These are phyloP conservation scores for Auanema freiburgensis DNA, from an alignment of 2,888 invertebrate species.

Conservation along the genomic window DNA sequence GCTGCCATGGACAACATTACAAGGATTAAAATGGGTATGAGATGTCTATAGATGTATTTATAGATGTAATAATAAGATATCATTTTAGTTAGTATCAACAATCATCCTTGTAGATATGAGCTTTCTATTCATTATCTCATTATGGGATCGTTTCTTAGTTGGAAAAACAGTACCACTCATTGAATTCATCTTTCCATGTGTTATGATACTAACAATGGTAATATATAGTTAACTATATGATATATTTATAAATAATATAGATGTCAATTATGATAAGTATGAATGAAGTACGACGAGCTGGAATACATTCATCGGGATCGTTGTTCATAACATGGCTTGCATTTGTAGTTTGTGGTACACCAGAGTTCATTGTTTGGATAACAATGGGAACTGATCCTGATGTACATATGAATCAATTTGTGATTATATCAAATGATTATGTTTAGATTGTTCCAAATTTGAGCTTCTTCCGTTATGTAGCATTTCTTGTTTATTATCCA, in stretches of 20 bases:
- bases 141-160: slow-evolving; percentile 46
- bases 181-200: slow-evolving; percentile 51
- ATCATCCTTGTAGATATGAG: slow-evolving; percentile 37
- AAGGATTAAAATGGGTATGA: slow-evolving; percentile 53
- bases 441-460: slow-evolving; percentile 50
- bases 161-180: slow-evolving; percentile 42
- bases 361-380: slow-evolving; percentile 62
- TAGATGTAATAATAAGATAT: not conserved
- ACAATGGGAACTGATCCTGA: slow-evolving; percentile 48
- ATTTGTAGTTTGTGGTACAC: slow-evolving; percentile 74
- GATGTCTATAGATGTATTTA: too few species aligned
- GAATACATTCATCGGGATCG: slow-evolving; percentile 85
- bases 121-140: slow-evolving; percentile 40
- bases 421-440: slow-evolving; percentile 13
- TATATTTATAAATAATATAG: slow-evolving; percentile 21
- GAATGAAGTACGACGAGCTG: slow-evolving; percentile 74
- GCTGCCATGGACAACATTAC: slow-evolving; percentile 52
- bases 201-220: slow-evolving; percentile 51
- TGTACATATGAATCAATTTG: slow-evolving; percentile 30
- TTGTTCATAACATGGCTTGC: slow-evolving; percentile 89
- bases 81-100: slow-evolving; percentile 37
- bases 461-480: slow-evolving; percentile 52
- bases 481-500: slow-evolving; percentile 57
- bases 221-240: too few species aligned
- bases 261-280: slow-evolving; percentile 30